Percentiles rank a stretch among this genome's conserved stretches.
Conservation (phyloP, 2,888 invertebrate genomes). For the Cephus sareptanus region DNA sequence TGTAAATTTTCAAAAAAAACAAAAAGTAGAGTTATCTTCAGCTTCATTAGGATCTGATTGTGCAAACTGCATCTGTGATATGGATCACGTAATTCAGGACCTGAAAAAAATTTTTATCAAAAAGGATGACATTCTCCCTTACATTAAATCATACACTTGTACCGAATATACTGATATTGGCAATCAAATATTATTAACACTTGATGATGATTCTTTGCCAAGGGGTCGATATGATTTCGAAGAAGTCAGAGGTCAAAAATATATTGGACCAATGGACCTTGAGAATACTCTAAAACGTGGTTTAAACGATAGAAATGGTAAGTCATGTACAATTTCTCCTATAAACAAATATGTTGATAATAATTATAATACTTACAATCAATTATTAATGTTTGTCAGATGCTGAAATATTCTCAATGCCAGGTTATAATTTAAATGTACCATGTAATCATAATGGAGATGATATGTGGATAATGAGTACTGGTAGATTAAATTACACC, state of each 20-base stretch:
- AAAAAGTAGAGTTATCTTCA: slow-evolving; percentile 18
- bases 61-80: slow-evolving; percentile 44
- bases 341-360: background rate
- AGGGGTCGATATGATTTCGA: slow-evolving; percentile 38
- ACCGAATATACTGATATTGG: slow-evolving; percentile 43
- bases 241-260: slow-evolving; percentile 43
- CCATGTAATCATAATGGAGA: slow-evolving; percentile 48
- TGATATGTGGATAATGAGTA: slow-evolving; percentile 44
- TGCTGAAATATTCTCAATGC: slow-evolving; percentile 43
- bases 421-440: slow-evolving; percentile 49
- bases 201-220: slow-evolving; percentile 31
- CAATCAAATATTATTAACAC: slow-evolving; percentile 42
- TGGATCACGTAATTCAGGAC: slow-evolving; percentile 33
- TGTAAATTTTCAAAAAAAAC: slow-evolving; percentile 17
- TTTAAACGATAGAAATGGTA: slow-evolving; percentile 29
- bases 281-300: slow-evolving; percentile 35
- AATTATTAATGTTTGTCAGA: slow-evolving; percentile 27
- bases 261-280: slow-evolving; percentile 42
- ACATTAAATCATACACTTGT: slow-evolving; percentile 43
- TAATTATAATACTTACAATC: background rate
- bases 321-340: background rate
- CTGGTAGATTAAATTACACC: slow-evolving; percentile 46
- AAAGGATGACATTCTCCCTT: slow-evolving; percentile 32
- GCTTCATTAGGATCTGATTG: slow-evolving; percentile 25
- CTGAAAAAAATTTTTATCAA: slow-evolving; percentile 31